Evolutionary conservation across 2,797 vertebrate species (phyloP).

Genomic region (Perodicticus potto): DNA sequence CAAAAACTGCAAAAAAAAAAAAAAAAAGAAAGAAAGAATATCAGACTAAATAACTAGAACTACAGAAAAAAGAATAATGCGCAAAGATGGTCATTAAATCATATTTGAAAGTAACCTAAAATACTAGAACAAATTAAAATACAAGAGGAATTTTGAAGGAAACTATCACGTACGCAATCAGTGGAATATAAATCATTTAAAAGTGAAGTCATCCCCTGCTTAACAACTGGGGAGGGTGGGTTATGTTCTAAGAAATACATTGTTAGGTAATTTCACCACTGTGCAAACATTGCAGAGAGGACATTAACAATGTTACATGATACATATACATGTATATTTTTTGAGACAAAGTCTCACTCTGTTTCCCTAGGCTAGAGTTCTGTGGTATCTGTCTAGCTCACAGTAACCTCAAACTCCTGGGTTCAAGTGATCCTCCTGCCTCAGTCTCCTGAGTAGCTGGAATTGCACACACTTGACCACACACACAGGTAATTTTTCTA

Average conservation of each 20-base stretch:
- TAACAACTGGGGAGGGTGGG: not conserved
- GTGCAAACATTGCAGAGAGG: not conserved
- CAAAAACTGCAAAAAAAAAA: no score
- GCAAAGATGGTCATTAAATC: not conserved
- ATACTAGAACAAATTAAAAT: not conserved
- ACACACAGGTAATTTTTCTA: no score
- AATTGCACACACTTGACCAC: no score
- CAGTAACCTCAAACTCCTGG: no score
- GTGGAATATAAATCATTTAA: not conserved
- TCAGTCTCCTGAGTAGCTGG: no score
- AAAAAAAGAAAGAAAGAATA: not conserved
- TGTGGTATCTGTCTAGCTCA: no score
- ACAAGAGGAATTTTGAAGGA: not conserved
- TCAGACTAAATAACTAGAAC: not conserved
- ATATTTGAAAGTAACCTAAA: constrained; percentile 20
- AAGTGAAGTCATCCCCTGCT: not conserved
- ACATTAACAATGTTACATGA: not conserved
- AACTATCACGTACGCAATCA: not conserved
- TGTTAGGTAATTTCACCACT: not conserved
- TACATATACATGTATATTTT: not conserved
- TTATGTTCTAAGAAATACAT: not conserved
- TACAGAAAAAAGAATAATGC: not conserved
- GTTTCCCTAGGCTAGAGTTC: no score
- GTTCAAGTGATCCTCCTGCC: no score
- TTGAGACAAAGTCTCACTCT: no score